phyloP scores from a whole-genome alignment of 2,888 invertebrate species.

The Caenorhabditis sp. region DNA sequence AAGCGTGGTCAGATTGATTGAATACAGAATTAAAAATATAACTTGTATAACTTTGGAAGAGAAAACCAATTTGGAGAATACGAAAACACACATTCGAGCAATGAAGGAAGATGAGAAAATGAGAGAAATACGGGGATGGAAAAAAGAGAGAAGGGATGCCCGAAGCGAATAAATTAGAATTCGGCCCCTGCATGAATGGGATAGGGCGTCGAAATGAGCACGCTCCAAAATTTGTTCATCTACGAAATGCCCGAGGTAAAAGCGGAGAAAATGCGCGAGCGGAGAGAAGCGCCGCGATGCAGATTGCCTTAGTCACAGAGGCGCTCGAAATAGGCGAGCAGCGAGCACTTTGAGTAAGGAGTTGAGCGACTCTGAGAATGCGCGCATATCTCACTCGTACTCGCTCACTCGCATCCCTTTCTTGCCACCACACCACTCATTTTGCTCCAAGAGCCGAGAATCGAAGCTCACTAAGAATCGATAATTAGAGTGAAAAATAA shows the following conservation, averaged over 20 bases:
- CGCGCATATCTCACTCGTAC: slow-evolving; percentile 17
- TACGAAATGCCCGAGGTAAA: not conserved
- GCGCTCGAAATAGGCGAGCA: not conserved
- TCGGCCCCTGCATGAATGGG: not conserved
- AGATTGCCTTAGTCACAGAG: slow-evolving; percentile 9
- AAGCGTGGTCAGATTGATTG: too few relatives aligned
- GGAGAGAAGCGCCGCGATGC: not conserved
- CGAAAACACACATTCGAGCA: not conserved
- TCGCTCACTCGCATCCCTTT: slow-evolving; percentile 14
- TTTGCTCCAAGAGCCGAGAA: not conserved
- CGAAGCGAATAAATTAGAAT: slow-evolving; percentile 11
- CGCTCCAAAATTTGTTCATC: not conserved
- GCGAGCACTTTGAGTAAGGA: slow-evolving; percentile 22
- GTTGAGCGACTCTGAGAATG: slow-evolving; percentile 9
- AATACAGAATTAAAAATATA: too few relatives aligned
- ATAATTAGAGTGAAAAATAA: too few relatives aligned
- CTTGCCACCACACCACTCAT: slow-evolving; percentile 34
- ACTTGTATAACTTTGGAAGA: too few relatives aligned
- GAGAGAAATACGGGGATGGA: not conserved
- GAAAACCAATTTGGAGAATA: slow-evolving; percentile 1
- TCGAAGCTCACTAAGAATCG: too few relatives aligned
- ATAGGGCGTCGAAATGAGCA: not conserved
- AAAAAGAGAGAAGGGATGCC: too few relatives aligned
- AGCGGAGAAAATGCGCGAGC: not conserved
- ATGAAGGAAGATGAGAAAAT: not conserved